These are phyloP conservation scores for Aphidius colemani DNA, from an alignment of 2,888 invertebrate species.

Conservation along the genomic window DNA sequence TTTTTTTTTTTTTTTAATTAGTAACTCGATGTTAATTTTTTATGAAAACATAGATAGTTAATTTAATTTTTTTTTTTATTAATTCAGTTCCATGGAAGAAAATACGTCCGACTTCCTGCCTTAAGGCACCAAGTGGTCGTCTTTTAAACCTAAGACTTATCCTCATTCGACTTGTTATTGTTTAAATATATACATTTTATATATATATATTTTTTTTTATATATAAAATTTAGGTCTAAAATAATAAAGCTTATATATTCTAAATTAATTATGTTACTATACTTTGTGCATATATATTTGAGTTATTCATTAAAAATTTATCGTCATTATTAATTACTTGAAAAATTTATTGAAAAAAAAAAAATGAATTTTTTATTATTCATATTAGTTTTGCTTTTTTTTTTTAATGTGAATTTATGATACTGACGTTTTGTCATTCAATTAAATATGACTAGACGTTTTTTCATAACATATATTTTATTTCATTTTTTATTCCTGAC, in stretches of 20 bases:
- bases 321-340: background rate
- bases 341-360: background rate
- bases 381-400: no score
- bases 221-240: constrained; percentile 6
- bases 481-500: constrained; percentile 2
- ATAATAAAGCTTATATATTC: constrained; percentile 14
- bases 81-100: constrained; percentile 9
- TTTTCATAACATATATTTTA: background rate
- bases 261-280: constrained; percentile 13
- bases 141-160: constrained; percentile 36
- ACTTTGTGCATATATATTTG: constrained; percentile 1
- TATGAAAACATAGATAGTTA: constrained; percentile 3
- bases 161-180: constrained; percentile 22
- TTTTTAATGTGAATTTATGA: constrained; percentile 13
- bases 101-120: constrained; percentile 38
- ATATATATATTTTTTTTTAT: constrained; percentile 18
- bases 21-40: background rate
- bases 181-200: constrained; percentile 33
- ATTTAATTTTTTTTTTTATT: constrained; percentile 3
- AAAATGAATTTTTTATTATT: no score
- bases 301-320: background rate
- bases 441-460: constrained; percentile 33
- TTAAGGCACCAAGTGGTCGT: constrained; percentile 45
- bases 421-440: constrained; percentile 30
- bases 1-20: background rate